These are phyloP conservation scores for Drosophila sp. DNA, from an alignment of 1,140 invertebrate genomes.

Conservation along the genomic window DNA sequence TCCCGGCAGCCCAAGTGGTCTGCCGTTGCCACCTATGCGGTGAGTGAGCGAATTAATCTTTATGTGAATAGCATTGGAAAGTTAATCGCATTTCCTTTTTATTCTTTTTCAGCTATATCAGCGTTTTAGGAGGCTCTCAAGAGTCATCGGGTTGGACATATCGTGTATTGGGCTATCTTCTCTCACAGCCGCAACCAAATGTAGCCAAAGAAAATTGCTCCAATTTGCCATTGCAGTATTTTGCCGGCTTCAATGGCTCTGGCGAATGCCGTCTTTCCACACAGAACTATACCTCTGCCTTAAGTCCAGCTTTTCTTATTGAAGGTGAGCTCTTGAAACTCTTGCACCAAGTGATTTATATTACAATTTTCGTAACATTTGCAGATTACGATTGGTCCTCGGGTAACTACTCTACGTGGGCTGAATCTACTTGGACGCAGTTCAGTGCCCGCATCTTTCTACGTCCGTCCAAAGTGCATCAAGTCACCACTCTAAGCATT, in stretches of 20 bases:
- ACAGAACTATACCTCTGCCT: constrained; percentile 88
- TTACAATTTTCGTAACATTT: constrained; percentile 1
- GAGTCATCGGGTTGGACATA: constrained; percentile 81
- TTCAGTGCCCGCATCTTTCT: constrained; percentile 92
- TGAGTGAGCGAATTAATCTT: constrained; percentile 19
- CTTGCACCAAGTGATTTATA: background rate
- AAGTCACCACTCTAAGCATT: constrained; percentile 86
- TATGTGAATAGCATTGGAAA: background rate
- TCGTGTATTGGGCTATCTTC: constrained; percentile 69
- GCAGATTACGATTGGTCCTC: constrained; percentile 92
- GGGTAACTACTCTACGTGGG: constrained; percentile 93
- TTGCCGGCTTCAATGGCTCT: constrained; percentile 85
- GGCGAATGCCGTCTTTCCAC: constrained; percentile 91
- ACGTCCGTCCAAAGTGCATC: constrained; percentile 88
- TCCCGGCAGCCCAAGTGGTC: constrained; percentile 83
- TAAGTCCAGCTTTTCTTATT: constrained; percentile 92
- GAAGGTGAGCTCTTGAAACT: constrained; percentile 84
- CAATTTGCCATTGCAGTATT: constrained; percentile 83
- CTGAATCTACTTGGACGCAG: constrained; percentile 93
- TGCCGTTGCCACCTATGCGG: constrained; percentile 72
- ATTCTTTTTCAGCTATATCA: constrained; percentile 65
- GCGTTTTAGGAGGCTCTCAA: constrained; percentile 74
- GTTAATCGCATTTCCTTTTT: background rate
- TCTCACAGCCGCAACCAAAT: constrained; percentile 51
- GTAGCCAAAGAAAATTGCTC: constrained; percentile 64